Evolutionary conservation across 1,140 invertebrate species (phyloP).

Genomic region (Diprion similis): DNA sequence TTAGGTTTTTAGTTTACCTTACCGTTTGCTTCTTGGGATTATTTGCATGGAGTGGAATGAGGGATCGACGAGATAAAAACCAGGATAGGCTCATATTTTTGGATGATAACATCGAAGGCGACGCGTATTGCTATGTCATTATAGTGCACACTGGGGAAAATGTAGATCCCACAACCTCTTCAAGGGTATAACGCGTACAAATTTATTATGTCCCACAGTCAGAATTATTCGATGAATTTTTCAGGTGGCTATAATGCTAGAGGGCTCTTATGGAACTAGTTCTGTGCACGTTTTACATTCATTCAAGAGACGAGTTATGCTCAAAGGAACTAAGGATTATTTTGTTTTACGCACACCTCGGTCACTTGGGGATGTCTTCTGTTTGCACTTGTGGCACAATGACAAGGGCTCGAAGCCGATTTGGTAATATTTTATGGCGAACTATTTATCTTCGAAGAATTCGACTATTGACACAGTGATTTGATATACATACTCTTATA

Average conservation of each 20-base stretch:
- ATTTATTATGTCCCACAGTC: neutral
- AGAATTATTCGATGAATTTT: neutral
- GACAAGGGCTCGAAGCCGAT: neutral
- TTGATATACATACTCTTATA: neutral
- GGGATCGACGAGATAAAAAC: neutral
- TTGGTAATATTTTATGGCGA: neutral
- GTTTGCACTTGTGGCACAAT: conserved; percentile 9
- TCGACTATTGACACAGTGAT: neutral
- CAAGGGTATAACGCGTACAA: neutral
- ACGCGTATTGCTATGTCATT: neutral
- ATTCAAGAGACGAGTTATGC: neutral
- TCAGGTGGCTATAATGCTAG: conserved; percentile 2
- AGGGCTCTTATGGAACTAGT: conserved; percentile 1
- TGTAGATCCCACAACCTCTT: neutral
- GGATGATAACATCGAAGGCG: neutral
- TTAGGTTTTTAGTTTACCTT: conserved; percentile 8
- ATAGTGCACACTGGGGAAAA: neutral
- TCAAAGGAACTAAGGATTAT: neutral
- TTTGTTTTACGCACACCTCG: neutral
- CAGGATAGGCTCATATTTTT: neutral
- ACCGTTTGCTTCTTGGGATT: conserved; percentile 11
- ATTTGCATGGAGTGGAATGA: neutral
- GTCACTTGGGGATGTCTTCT: conserved; percentile 1
- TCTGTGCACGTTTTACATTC: conserved; percentile 5
- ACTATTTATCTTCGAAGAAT: neutral